These are phyloP conservation scores for Halcyon senegalensis DNA, from an alignment of 2,113 vertebrate genomes.

Conservation along the genomic window DNA sequence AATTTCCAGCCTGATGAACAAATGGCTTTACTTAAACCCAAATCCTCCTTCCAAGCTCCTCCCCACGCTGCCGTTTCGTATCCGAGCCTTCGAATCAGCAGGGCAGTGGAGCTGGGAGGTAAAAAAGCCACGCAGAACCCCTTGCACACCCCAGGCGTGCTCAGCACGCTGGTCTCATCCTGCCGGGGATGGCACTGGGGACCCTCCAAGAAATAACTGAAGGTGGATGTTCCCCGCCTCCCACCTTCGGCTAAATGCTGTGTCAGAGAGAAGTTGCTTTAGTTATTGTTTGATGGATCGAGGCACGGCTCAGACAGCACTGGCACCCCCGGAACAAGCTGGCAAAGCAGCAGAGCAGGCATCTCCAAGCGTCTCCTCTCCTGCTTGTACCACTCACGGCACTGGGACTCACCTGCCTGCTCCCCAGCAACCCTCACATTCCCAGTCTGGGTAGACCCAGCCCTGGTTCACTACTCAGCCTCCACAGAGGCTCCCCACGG, in stretches of 20 bases:
- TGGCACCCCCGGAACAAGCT: accelerated
- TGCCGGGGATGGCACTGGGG: accelerated
- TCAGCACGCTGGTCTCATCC: background rate
- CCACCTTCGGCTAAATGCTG: accelerated
- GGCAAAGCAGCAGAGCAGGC: background rate
- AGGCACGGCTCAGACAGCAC: accelerated
- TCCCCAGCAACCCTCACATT: accelerated
- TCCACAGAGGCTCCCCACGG: background rate
- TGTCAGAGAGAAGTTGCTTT: accelerated
- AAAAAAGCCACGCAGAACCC: background rate
- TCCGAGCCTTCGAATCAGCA: background rate
- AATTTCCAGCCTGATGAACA: background rate
- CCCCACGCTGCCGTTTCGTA: accelerated
- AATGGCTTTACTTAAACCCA: background rate
- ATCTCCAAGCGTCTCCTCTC: too few relatives aligned
- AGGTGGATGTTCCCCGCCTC: accelerated
- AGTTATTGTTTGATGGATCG: background rate
- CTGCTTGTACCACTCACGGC: too few relatives aligned
- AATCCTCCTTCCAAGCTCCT: background rate
- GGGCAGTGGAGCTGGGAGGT: background rate
- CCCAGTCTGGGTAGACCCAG: background rate
- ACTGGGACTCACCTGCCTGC: background rate
- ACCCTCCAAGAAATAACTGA: accelerated
- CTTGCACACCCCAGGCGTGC: accelerated
- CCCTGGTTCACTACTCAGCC: background rate